A percentile compares a stretch with the other conserved stretches of the same genome.
Conservation (phyloP, 2,888 invertebrate species). For the Andrena praecox region DNA sequence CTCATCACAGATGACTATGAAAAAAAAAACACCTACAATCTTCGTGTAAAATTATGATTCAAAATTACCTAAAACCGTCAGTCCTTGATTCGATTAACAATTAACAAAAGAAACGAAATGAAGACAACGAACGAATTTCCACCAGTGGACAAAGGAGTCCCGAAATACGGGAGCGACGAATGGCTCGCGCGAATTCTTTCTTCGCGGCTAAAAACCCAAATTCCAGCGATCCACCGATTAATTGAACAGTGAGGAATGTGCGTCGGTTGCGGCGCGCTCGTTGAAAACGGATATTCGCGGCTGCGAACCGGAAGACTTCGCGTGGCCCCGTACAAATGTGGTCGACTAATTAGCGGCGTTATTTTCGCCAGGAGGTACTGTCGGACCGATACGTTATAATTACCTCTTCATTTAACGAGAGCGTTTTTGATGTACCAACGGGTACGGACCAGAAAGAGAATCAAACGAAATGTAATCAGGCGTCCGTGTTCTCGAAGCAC, state of each 20-base stretch:
- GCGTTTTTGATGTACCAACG: conserved; percentile 29
- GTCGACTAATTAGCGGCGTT: conserved; percentile 64
- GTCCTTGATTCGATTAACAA: neutral
- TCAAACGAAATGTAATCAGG: neutral
- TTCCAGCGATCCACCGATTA: conserved; percentile 53
- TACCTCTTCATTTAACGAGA: conserved; percentile 39
- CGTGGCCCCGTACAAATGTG: conserved; percentile 53
- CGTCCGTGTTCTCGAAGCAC: neutral
- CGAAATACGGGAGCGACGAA: neutral
- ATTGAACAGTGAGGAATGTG: conserved; percentile 59
- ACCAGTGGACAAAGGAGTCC: neutral
- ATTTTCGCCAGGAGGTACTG: conserved; percentile 52
- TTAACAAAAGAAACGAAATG: neutral
- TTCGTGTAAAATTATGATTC: no score
- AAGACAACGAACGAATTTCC: neutral
- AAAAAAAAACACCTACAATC: no score
- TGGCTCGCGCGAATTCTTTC: conserved; percentile 32
- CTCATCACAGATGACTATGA: no score
- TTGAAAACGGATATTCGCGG: conserved; percentile 55
- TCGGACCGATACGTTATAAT: conserved; percentile 53
- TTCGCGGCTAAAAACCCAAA: conserved; percentile 6
- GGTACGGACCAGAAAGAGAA: neutral
- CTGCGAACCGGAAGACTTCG: conserved; percentile 47
- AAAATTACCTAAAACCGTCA: no score
- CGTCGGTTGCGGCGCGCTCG: conserved; percentile 39